A percentile compares a stretch with the other conserved stretches of the same genome.
phyloP scores from a whole-genome alignment of 1,140 invertebrate genomes.

The Paraescarpia echinospica region DNA sequence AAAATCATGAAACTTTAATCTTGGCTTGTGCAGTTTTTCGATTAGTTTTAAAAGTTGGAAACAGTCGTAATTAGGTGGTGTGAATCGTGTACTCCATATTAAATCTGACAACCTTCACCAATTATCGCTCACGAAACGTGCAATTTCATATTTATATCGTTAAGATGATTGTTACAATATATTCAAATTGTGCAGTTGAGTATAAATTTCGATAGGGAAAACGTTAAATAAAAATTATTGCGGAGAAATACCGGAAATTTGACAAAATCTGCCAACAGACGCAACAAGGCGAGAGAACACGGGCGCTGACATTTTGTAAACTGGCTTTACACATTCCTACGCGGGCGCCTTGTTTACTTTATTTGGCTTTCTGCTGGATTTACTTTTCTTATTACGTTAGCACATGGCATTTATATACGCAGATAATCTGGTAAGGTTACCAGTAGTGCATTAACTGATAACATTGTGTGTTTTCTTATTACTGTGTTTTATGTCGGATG shows the following conservation, averaged over 20 bases:
- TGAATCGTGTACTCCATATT: background rate
- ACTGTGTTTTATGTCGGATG: background rate
- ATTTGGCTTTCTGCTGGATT: background rate
- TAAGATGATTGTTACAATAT: background rate
- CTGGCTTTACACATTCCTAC: background rate
- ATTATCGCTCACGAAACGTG: background rate
- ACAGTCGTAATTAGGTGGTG: background rate
- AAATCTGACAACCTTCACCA: background rate
- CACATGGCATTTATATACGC: background rate
- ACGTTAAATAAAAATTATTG: background rate
- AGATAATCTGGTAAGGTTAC: background rate
- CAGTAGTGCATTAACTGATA: background rate
- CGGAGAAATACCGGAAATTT: background rate
- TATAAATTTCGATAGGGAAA: background rate
- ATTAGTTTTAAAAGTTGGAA: too few species aligned
- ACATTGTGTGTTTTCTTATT: background rate
- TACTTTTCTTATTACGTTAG: background rate
- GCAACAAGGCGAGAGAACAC: background rate
- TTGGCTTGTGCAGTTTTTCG: too few species aligned
- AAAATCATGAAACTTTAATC: too few species aligned
- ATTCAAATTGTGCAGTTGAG: background rate
- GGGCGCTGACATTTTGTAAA: background rate
- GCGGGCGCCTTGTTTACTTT: background rate
- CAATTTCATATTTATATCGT: background rate
- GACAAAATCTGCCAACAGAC: background rate